Percentiles rank a stretch among this genome's conserved stretches.
Conservation (phyloP, 2,888 invertebrate species). For the Microplitis deprimator region DNA sequence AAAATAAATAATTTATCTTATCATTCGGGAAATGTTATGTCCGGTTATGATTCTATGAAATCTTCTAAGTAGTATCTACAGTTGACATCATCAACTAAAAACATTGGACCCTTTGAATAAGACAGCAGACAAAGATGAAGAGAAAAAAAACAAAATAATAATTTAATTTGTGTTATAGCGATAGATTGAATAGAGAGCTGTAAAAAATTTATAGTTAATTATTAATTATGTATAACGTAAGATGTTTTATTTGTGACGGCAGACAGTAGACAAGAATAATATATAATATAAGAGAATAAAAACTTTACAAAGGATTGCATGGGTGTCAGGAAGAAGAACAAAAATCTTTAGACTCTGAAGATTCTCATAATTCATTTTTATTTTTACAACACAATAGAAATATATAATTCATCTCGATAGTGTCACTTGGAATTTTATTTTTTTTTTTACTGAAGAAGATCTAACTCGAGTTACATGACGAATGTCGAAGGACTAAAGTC, state of each 20-base stretch:
- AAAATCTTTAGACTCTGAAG: neutral
- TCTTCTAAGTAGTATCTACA: neutral
- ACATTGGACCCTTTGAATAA: neutral
- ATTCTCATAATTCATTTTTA: neutral
- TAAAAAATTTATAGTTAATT: neutral
- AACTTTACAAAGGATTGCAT: neutral
- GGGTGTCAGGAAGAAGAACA: neutral
- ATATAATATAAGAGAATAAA: neutral
- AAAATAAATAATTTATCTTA: slow-evolving; percentile 48
- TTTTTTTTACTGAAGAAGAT: too few relatives aligned
- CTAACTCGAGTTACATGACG: neutral
- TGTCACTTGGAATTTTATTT: too few relatives aligned
- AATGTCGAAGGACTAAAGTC: neutral
- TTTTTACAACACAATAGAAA: neutral
- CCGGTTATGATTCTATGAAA: slow-evolving; percentile 45
- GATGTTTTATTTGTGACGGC: neutral
- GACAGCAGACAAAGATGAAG: neutral
- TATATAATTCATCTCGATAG: too few relatives aligned
- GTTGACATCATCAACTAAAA: neutral
- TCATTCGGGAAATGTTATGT: slow-evolving; percentile 56
- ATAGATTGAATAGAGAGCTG: neutral
- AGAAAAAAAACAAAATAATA: slow-evolving; percentile 17
- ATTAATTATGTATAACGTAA: neutral
- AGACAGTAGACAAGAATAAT: neutral
- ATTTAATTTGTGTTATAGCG: neutral